Evolutionary conservation across 2,888 invertebrate genomes (phyloP).

Genomic region (Antheraea yamamai): DNA sequence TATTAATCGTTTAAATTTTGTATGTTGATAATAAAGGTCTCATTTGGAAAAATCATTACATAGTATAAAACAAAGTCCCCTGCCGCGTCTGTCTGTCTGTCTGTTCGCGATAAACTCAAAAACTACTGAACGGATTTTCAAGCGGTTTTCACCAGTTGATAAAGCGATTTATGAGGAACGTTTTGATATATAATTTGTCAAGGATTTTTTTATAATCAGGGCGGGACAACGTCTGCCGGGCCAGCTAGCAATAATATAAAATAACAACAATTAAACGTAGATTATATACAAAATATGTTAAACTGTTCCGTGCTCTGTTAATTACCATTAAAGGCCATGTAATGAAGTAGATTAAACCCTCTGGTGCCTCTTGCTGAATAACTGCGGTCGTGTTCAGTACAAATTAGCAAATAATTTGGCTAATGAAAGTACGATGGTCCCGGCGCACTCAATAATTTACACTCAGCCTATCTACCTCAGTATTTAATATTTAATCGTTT

Average conservation of each 20-base stretch:
- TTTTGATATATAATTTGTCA: too few species aligned
- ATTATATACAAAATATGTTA: slow-evolving; percentile 32
- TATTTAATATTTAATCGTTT: slow-evolving; percentile 36
- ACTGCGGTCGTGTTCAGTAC: slow-evolving; percentile 58
- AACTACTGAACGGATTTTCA: too few species aligned
- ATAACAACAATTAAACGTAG: not conserved
- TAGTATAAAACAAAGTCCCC: too few species aligned
- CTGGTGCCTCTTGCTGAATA: slow-evolving; percentile 53
- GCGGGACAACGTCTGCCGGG: too few species aligned
- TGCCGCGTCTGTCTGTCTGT: too few species aligned
- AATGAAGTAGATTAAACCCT: slow-evolving; percentile 67
- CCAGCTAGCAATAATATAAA: not conserved
- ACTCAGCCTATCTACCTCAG: slow-evolving; percentile 36
- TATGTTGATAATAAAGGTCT: too few species aligned
- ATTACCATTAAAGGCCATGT: slow-evolving; percentile 62
- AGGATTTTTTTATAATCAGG: too few species aligned
- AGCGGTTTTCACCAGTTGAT: too few species aligned
- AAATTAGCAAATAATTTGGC: slow-evolving; percentile 74
- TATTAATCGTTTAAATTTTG: too few species aligned
- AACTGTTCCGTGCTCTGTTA: slow-evolving; percentile 54
- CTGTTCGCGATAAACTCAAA: too few species aligned
- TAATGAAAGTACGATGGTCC: slow-evolving; percentile 64
- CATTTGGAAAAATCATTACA: too few species aligned
- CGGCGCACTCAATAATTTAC: slow-evolving; percentile 49
- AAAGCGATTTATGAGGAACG: too few species aligned